phyloP scores from a whole-genome alignment of 1,140 invertebrate species.

The Coptotermes formosanus region DNA sequence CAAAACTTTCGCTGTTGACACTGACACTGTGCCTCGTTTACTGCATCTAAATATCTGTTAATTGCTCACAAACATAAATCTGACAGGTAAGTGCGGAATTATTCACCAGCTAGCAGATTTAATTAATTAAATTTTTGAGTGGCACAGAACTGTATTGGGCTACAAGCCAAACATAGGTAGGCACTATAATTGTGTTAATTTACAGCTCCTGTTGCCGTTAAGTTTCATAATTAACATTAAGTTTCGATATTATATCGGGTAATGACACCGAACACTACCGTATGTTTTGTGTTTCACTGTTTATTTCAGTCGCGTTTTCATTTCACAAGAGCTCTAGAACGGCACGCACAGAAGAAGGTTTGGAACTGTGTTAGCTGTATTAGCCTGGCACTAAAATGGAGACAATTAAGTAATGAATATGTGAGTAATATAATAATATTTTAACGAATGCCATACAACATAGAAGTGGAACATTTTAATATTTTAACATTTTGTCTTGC shows the following conservation, averaged over 20 bases:
- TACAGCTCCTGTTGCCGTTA: background rate
- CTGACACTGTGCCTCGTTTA: background rate
- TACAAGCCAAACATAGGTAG: background rate
- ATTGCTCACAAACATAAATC: background rate
- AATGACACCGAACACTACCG: background rate
- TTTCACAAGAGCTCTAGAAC: background rate
- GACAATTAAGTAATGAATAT: no score
- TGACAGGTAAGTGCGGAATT: background rate
- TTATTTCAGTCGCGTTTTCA: background rate
- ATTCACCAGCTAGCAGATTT: background rate
- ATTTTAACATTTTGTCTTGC: no score
- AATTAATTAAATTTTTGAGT: background rate
- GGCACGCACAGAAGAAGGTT: no score
- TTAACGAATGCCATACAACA: no score
- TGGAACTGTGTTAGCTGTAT: no score
- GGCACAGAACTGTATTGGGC: background rate
- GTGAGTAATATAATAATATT: no score
- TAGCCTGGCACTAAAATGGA: no score
- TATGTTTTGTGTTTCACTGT: background rate
- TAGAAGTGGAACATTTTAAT: no score
- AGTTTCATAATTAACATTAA: background rate
- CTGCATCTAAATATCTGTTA: background rate
- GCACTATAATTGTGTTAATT: background rate
- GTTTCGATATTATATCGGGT: no score
- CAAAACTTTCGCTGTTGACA: background rate